Conservation (phyloP, 2,797 vertebrate genomes). For the Eleutherodactylus coqui region DNA sequence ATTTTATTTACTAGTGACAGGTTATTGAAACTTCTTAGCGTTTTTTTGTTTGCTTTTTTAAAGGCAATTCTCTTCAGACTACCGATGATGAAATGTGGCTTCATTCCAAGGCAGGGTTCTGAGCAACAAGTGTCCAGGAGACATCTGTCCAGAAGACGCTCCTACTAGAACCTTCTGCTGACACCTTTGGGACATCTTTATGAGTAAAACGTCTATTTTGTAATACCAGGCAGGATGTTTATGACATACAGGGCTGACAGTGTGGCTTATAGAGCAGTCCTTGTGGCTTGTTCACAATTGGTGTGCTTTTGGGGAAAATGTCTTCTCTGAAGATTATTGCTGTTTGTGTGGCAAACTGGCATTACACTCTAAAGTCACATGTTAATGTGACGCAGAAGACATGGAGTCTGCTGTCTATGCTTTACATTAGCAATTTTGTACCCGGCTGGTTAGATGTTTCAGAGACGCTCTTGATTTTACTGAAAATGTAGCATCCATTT, state of each 20-base stretch:
- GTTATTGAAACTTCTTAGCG: neutral
- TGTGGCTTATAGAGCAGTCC: neutral
- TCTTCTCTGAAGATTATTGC: conserved; percentile 10
- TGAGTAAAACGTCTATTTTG: conserved; percentile 44
- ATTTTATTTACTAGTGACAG: neutral
- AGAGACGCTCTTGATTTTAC: neutral
- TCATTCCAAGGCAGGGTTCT: conserved; percentile 45
- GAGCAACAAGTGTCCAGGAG: conserved; percentile 11
- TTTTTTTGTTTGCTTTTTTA: neutral
- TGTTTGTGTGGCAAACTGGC: neutral
- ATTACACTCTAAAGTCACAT: conserved; percentile 20
- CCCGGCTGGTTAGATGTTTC: neutral
- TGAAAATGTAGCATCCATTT: conserved; percentile 13
- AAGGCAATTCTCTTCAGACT: conserved; percentile 54
- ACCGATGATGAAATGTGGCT: conserved; percentile 52
- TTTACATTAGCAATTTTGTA: neutral
- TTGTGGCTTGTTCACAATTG: neutral
- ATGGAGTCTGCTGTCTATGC: conserved; percentile 3
- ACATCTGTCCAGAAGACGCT: conserved; percentile 23
- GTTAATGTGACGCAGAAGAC: neutral
- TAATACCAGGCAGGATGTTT: conserved; percentile 4
- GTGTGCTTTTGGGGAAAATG: neutral
- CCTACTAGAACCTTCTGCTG: neutral
- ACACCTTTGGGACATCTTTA: conserved; percentile 1
- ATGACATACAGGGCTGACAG: conserved; percentile 7